Evolutionary conservation across 2,113 vertebrate species (phyloP), one percentile per base, ranked within the genome.

Genomic region (Sturnira hondurensis): DNA sequence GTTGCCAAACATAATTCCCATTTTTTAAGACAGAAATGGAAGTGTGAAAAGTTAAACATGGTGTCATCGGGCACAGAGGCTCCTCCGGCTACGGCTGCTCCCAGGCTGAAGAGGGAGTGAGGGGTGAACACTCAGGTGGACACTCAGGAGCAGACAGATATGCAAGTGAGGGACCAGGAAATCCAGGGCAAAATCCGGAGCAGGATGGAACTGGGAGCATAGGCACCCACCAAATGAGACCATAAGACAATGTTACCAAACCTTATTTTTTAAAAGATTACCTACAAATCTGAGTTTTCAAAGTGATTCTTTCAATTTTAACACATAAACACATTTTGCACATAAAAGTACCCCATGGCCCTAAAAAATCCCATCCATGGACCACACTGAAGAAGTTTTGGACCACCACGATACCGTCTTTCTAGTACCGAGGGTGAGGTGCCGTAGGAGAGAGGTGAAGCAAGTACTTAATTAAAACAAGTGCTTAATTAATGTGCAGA

Each of bases 131-230:
- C 50, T 7, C 9, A 2, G 2, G 33, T 12, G 38, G 24, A n/a
- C n/a, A n/a, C n/a, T 15, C 65, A 47, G 52, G 24, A 45, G 47
- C 70, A 33, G 47, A 31, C 45, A 74, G n/a, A 5, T 71, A 14
- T 13, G 16, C 4, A 45, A 45, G 63, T 16, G 5, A 71, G 43
- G 58, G 28, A 54, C 28, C 50, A 33, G 10, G 31, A 73, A 65
- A 56, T 20, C 31, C 28, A 13, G 63, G 19, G 74, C 45, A 52
- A 77, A 52, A 12, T 38, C 45, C 4, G 0, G 19, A 22, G n/a
- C 17, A 28, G n/a, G 10, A 33, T 1, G 24, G n/a, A 17, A 1
- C 17, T 43, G 47, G 50, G 3, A 43, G 28, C 12, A 31, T 0
- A 74, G 76, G 41, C 58, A 50, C 9, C 54, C 9, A 36, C 26